Evolutionary conservation across 92 coral and sea anemone genomes (phyloP).

Genomic region (Actinernus sp.): DNA sequence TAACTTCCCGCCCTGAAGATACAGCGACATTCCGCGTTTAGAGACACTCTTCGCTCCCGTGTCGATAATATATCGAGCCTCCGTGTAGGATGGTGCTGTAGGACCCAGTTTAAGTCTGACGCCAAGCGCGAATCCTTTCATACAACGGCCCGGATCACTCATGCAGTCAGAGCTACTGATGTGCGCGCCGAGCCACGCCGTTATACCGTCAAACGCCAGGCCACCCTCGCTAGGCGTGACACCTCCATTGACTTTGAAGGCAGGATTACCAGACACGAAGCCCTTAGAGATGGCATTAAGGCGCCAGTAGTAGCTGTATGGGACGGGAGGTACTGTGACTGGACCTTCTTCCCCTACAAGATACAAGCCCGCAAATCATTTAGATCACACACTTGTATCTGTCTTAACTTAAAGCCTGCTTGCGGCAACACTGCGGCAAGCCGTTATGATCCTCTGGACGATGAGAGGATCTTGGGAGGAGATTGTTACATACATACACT

Average conservation of each 20-base stretch:
- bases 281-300: conserved; percentile 55
- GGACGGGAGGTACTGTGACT: conserved; percentile 29
- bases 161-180: conserved; percentile 78
- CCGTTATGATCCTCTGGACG: too few species aligned
- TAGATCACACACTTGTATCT: too few species aligned
- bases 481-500: too few species aligned
- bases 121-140: conserved; percentile 83
- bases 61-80: conserved; percentile 84
- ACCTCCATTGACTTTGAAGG: conserved; percentile 81
- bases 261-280: conserved; percentile 84
- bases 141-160: conserved; percentile 70
- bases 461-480: too few species aligned
- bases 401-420: too few species aligned
- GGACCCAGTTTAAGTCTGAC: conserved; percentile 63
- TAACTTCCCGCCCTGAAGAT: conserved; percentile 63
- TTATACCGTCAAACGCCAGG: conserved; percentile 73
- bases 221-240: conserved; percentile 68
- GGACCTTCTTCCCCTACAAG: conserved; percentile 3
- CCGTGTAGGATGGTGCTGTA: conserved; percentile 37
- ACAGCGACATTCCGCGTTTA: conserved; percentile 84
- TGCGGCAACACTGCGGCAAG: neutral
- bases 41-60: conserved; percentile 91
- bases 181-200: conserved; percentile 80
- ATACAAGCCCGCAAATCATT: too few species aligned
- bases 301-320: conserved; percentile 84